Percentiles rank a stretch among this genome's conserved stretches.
phyloP scores from a whole-genome alignment of 1,140 invertebrate species.

The Hylaeus anthracinus region DNA sequence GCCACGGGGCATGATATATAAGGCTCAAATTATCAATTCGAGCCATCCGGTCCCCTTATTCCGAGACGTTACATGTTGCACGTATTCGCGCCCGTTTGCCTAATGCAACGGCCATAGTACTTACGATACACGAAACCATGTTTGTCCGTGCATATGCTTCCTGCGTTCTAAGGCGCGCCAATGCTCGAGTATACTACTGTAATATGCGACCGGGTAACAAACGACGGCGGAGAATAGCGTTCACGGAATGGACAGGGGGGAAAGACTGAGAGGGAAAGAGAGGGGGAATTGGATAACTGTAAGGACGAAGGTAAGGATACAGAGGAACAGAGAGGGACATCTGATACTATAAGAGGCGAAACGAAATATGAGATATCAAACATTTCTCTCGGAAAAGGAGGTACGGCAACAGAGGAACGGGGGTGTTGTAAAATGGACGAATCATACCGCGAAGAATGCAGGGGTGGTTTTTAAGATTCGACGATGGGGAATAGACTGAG shows the following conservation, averaged over 20 bases:
- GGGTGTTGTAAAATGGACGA: background rate
- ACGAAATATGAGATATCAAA: background rate
- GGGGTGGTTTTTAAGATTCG: background rate
- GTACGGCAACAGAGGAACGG: background rate
- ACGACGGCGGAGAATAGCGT: background rate
- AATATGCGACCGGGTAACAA: conserved; percentile 35
- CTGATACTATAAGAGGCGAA: background rate
- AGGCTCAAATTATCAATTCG: conserved; percentile 54
- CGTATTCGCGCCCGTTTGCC: conserved; percentile 45
- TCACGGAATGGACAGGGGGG: background rate
- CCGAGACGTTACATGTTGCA: conserved; percentile 50
- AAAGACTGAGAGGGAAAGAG: background rate
- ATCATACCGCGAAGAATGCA: background rate
- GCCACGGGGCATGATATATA: conserved; percentile 25
- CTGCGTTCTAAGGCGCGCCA: conserved; percentile 8
- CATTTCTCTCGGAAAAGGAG: background rate
- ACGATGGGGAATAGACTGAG: background rate
- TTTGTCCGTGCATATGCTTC: conserved; percentile 25
- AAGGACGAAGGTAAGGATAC: background rate
- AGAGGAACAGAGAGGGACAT: too few relatives aligned
- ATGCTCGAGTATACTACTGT: conserved; percentile 39
- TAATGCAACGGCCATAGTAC: conserved; percentile 48
- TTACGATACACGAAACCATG: conserved; percentile 38
- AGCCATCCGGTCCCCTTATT: conserved; percentile 38
- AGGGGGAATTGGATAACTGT: background rate